Conservation (phyloP, 2,888 invertebrate species). For the Gymnoscelis rufifasciata region DNA sequence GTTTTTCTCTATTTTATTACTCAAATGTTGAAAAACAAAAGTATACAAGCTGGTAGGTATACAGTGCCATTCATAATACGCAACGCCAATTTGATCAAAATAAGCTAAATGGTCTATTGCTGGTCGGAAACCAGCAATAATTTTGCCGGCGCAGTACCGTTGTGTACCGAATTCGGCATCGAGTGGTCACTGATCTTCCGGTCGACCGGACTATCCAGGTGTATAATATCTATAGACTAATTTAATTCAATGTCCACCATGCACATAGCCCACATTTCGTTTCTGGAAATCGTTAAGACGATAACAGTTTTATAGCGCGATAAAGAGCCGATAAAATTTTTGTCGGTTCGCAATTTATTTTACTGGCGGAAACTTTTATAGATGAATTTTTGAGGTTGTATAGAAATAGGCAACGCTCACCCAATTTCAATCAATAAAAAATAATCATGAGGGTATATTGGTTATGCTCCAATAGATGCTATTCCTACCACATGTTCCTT, state of each 20-base stretch:
- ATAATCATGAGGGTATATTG: not conserved
- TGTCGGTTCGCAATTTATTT: conserved; percentile 3
- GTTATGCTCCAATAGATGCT: conserved; percentile 12
- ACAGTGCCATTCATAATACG: not conserved
- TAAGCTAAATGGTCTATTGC: conserved; percentile 25
- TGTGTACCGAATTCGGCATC: conserved; percentile 62
- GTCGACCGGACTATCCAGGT: conserved; percentile 33
- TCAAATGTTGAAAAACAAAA: too few relatives aligned
- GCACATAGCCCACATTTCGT: conserved; percentile 1
- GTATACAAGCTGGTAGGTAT: too few relatives aligned
- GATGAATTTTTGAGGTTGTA: not conserved
- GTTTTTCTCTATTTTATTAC: not conserved
- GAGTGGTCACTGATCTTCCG: conserved; percentile 73
- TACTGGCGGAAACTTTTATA: not conserved
- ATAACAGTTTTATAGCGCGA: conserved; percentile 14
- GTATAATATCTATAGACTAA: conserved; percentile 8
- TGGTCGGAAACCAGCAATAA: conserved; percentile 47
- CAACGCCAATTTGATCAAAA: conserved; percentile 3
- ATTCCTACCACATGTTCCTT: conserved; percentile 25
- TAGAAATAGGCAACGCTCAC: not conserved
- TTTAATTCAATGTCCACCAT: conserved; percentile 13
- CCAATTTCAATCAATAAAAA: conserved; percentile 1
- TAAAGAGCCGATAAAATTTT: conserved; percentile 5
- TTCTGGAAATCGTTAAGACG: conserved; percentile 12
- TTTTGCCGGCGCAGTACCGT: conserved; percentile 63